phyloP scores from a whole-genome alignment of 2,888 invertebrate species.

The Cantharis lateralis region DNA sequence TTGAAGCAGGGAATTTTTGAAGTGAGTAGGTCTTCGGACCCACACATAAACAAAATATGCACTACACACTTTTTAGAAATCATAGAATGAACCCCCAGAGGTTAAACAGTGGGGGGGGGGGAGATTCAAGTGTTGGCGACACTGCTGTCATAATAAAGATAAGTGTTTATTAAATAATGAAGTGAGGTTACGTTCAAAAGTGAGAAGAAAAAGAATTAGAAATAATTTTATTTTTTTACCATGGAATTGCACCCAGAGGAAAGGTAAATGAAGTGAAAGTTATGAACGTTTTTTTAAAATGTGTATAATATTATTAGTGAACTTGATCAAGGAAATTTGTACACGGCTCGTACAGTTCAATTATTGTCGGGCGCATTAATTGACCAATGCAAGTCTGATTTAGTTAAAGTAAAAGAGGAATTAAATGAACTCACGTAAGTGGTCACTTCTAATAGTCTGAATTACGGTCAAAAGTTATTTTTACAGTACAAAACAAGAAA shows the following conservation, averaged over 20 bases:
- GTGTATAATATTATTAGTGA: background rate
- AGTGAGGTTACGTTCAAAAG: background rate
- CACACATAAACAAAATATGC: no score
- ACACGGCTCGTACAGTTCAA: constrained; percentile 3
- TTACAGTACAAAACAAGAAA: constrained; percentile 40
- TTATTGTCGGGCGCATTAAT: constrained; percentile 49
- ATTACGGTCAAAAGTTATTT: background rate
- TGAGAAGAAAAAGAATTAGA: background rate
- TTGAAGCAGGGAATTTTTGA: no score
- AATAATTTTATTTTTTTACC: background rate
- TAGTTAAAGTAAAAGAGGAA: constrained; percentile 52
- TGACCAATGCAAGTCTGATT: constrained; percentile 48
- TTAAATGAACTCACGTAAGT: constrained; percentile 55
- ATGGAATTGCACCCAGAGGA: background rate
- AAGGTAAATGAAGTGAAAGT: background rate
- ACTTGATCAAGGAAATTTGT: background rate
- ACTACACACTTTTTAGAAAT: no score
- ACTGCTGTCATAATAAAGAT: background rate
- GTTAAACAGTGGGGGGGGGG: no score
- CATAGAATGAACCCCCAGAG: no score
- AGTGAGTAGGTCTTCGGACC: no score
- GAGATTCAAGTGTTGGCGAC: no score
- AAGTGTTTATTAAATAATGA: background rate
- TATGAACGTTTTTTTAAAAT: background rate
- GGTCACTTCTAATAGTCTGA: background rate